Percentiles rank a stretch among this genome's conserved stretches.
These are phyloP conservation scores for Archaeoteleia sp. DNA, from an alignment of 2,888 invertebrate genomes.

Conservation along the genomic window DNA sequence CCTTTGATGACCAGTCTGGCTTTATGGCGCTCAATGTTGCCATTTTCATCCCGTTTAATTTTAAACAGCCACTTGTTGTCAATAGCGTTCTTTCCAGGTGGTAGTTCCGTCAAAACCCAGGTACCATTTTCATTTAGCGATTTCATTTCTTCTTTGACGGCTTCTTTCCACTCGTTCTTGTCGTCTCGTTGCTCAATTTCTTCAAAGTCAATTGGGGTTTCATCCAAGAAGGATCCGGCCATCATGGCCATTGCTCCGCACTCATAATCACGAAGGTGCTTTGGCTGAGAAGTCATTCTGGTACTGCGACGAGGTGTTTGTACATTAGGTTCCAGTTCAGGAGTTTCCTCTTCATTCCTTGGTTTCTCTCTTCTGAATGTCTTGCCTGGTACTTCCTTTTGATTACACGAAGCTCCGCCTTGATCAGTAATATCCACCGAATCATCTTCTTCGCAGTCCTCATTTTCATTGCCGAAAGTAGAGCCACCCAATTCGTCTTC, in stretches of 20 bases:
- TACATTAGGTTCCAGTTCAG: too few species aligned
- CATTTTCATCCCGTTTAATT: constrained; percentile 40
- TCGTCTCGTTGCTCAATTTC: constrained; percentile 16
- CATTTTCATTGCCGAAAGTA: neutral
- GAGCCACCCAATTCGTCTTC: constrained; percentile 1
- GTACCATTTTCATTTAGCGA: constrained; percentile 50
- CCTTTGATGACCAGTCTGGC: constrained; percentile 59
- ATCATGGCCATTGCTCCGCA: neutral
- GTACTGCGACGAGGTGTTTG: too few species aligned
- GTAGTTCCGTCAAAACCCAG: constrained; percentile 33
- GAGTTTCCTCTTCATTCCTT: too few species aligned
- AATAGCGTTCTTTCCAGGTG: constrained; percentile 42
- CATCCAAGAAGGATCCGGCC: constrained; percentile 17
- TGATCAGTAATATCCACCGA: too few species aligned
- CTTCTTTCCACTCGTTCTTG: too few species aligned
- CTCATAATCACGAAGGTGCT: neutral
- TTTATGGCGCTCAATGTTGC: constrained; percentile 54
- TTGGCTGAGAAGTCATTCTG: too few species aligned
- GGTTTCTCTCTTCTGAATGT: too few species aligned
- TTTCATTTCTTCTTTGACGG: constrained; percentile 54
- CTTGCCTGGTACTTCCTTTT: too few species aligned
- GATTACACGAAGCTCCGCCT: too few species aligned
- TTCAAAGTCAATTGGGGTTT: constrained; percentile 1
- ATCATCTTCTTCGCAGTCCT: too few species aligned
- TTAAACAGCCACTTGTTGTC: constrained; percentile 47